These are phyloP conservation scores for Trinorchestia longiramus DNA, from an alignment of 1,140 invertebrate species.

Conservation along the genomic window DNA sequence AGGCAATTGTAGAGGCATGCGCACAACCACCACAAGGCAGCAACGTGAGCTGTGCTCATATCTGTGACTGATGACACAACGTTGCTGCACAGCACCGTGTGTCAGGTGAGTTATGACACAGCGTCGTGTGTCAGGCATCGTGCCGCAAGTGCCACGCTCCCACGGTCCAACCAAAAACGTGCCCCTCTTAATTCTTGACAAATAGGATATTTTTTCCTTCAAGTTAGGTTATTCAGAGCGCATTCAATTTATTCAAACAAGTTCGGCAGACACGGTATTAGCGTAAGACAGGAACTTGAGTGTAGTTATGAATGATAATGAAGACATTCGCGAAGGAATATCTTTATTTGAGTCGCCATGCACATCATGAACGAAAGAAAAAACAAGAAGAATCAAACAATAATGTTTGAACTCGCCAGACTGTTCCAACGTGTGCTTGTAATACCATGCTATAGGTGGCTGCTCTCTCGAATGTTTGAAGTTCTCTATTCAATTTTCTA, in stretches of 20 bases:
- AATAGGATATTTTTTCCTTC: neutral
- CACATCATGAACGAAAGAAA: neutral
- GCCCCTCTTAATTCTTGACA: neutral
- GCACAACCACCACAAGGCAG: neutral
- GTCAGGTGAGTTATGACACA: neutral
- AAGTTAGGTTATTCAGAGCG: neutral
- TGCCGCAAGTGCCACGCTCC: neutral
- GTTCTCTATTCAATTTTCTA: too few relatives aligned
- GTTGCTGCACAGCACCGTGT: neutral
- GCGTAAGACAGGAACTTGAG: neutral
- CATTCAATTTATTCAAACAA: neutral
- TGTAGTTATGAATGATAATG: neutral
- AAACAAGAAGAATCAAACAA: neutral
- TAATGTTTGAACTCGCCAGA: neutral
- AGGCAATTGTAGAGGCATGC: neutral
- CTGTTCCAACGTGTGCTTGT: too few relatives aligned
- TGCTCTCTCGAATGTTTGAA: too few relatives aligned
- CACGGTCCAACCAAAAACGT: neutral
- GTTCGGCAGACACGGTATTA: neutral
- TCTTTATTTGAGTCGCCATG: neutral
- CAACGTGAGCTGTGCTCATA: neutral
- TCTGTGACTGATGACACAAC: neutral
- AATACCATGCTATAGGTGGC: too few relatives aligned
- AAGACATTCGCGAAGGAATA: neutral
- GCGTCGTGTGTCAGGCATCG: constrained; percentile 32